Base-by-base conservation (phyloP, 2,888 invertebrate genomes). In the Zootermopsis nevadensis region DNA sequence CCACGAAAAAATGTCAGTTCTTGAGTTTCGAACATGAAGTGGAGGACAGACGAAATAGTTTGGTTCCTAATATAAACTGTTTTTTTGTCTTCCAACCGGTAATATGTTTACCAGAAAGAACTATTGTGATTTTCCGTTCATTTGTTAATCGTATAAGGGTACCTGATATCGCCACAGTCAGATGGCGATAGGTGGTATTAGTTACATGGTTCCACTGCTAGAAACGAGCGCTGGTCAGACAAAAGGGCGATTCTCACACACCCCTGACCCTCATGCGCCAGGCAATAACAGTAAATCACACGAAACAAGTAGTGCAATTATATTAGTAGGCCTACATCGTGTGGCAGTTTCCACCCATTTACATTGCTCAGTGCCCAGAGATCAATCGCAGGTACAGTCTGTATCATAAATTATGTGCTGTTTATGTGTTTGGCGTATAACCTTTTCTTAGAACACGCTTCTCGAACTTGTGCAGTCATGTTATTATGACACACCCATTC, bases 231-330 rank as follows among this genome's bases (percentile, higher is more conserved):
- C n/a, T 27, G 27, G 60, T 60, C 10, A 27, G 60, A 60, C 60
- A n/a, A 6, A 60, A 60, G 60, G 27, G n/a, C 27, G 60, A n/a
- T 27, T 48, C 48, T 48, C 19, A 4, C 27, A n/a, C n/a, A 27
- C n/a, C 60, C 27, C 60, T 60, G 60, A 15, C 48, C 48, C 48
- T 48, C 48, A 48, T 19, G 15, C 48, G 48, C 38, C n/a, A n/a
- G 48, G 76, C 76, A 76, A 76, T 76, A 76, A 76, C 76, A 42
- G 76, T 76, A 76, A 76, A 76, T 76, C 42, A 76, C 19, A 30
- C 10, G 22, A 42, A 42, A 74, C 74, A 74, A 66, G 80, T 31
- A 55, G 69, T n/a, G 81, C n/a, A 77, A 77, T 82, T 66, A n/a
- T 42, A 82, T 77, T 77, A 53, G n/a, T n/a, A n/a, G n/a, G n/a